Percentiles rank a stretch among this genome's conserved stretches.
Evolutionary conservation across 2,113 vertebrate genomes (phyloP).

Genomic region (Perca fluviatilis): DNA sequence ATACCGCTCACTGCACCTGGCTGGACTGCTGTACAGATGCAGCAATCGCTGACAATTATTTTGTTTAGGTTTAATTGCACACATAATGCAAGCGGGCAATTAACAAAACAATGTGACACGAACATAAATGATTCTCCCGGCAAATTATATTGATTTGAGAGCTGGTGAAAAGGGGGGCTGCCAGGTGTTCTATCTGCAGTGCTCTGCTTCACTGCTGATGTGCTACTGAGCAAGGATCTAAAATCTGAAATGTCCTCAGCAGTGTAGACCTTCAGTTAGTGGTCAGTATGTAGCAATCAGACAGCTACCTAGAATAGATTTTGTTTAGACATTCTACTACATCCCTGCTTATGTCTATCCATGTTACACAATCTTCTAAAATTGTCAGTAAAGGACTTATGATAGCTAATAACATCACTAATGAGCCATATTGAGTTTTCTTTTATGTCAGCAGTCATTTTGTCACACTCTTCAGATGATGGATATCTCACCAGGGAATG

Average conservation of each 20-base stretch:
- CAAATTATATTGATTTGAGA: conserved; percentile 45
- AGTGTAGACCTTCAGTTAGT: not conserved
- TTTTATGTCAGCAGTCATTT: conserved; percentile 71
- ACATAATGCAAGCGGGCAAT: conserved; percentile 65
- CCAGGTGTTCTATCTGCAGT: conserved; percentile 58
- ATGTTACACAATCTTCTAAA: conserved; percentile 30
- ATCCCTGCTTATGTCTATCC: conserved; percentile 10
- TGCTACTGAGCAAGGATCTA: conserved; percentile 24
- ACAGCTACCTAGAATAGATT: not conserved
- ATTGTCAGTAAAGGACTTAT: conserved; percentile 58
- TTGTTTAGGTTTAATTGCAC: conserved; percentile 72
- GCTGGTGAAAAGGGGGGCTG: not conserved
- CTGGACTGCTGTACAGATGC: conserved; percentile 51
- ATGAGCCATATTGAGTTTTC: conserved; percentile 76
- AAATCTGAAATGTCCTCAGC: not conserved
- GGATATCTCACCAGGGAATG: conserved; percentile 67
- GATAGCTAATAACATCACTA: conserved; percentile 68
- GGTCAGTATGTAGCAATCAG: not conserved
- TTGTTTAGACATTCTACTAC: conserved; percentile 11
- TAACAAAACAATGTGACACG: conserved; percentile 63
- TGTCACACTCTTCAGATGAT: conserved; percentile 70
- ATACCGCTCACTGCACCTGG: conserved; percentile 8
- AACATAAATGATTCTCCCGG: conserved; percentile 46
- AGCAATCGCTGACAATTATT: conserved; percentile 57
- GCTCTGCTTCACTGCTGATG: conserved; percentile 13